phyloP scores from a whole-genome alignment of 2,797 vertebrate genomes.

The Zonotrichia albicollis region DNA sequence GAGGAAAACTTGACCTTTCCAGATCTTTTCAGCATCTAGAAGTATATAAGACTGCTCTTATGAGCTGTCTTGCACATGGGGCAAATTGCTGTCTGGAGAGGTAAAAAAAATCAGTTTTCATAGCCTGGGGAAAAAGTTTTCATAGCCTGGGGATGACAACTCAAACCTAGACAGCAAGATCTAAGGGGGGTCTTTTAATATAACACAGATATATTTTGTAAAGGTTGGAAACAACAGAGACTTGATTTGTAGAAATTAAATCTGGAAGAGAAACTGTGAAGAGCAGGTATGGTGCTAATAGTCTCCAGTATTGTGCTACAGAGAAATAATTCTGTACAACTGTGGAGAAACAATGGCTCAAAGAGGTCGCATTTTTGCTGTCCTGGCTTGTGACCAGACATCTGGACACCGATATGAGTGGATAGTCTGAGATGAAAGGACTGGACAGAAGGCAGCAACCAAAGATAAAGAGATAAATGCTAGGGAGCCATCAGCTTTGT shows the following conservation, averaged over 20 bases:
- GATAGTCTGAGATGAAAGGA: background rate
- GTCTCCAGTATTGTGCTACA: background rate
- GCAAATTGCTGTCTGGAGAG: background rate
- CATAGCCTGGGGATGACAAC: background rate
- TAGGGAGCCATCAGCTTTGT: slow-evolving; percentile 16
- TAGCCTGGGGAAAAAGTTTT: background rate
- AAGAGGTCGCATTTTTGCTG: background rate
- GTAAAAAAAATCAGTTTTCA: background rate
- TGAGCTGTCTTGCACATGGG: background rate
- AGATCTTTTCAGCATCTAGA: background rate
- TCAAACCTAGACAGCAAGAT: background rate
- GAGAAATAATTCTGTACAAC: background rate
- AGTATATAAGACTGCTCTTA: background rate
- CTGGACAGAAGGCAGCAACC: slow-evolving; percentile 23
- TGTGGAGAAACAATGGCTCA: background rate
- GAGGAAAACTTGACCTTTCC: background rate
- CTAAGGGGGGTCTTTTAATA: background rate
- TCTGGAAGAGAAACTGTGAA: background rate
- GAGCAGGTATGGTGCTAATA: background rate
- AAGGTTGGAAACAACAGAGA: background rate
- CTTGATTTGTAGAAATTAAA: slow-evolving; percentile 5
- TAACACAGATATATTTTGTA: background rate
- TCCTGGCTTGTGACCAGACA: background rate
- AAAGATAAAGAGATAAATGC: slow-evolving; percentile 42
- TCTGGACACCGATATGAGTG: background rate